Conservation (phyloP, 2,113 vertebrate species). For the western clawed frog (Xenopus tropicalis) region DNA sequence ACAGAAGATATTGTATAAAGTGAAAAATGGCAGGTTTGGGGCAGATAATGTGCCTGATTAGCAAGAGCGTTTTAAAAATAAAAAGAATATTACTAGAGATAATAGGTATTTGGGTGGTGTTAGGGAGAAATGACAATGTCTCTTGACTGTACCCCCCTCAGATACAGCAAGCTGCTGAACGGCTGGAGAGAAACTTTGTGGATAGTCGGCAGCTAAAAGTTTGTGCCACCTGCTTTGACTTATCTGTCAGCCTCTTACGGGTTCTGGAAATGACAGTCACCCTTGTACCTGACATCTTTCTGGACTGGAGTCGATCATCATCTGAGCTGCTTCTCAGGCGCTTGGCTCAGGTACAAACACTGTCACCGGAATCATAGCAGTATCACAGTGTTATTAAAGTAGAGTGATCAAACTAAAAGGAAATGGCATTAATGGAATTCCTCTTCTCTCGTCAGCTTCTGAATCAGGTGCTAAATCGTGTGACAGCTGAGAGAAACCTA, state of each 20-base stretch:
- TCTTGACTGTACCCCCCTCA: conserved; percentile 47
- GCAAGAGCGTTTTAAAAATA: too few relatives aligned
- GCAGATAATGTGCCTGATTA: too few relatives aligned
- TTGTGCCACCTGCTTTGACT: conserved; percentile 96
- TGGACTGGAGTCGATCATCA: conserved; percentile 86
- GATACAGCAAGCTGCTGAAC: conserved; percentile 97
- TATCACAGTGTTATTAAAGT: not conserved
- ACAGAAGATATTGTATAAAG: too few relatives aligned
- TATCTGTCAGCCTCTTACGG: conserved; percentile 91
- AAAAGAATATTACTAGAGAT: too few relatives aligned
- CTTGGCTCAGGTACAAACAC: conserved; percentile 82
- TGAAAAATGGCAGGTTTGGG: too few relatives aligned
- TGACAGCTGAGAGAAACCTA: conserved; percentile 84
- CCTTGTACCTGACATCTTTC: conserved; percentile 88
- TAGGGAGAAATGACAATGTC: not conserved
- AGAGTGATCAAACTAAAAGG: too few relatives aligned
- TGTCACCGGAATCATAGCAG: not conserved
- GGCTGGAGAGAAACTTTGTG: conserved; percentile 93
- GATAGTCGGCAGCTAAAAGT: conserved; percentile 97
- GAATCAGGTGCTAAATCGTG: conserved; percentile 84
- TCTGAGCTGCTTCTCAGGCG: conserved; percentile 91
- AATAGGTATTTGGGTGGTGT: too few relatives aligned
- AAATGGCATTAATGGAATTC: not conserved
- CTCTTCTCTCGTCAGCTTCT: conserved; percentile 66
- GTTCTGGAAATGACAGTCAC: conserved; percentile 97